Conservation (phyloP, 2,113 vertebrate genomes). For the Sigmodon hispidus region DNA sequence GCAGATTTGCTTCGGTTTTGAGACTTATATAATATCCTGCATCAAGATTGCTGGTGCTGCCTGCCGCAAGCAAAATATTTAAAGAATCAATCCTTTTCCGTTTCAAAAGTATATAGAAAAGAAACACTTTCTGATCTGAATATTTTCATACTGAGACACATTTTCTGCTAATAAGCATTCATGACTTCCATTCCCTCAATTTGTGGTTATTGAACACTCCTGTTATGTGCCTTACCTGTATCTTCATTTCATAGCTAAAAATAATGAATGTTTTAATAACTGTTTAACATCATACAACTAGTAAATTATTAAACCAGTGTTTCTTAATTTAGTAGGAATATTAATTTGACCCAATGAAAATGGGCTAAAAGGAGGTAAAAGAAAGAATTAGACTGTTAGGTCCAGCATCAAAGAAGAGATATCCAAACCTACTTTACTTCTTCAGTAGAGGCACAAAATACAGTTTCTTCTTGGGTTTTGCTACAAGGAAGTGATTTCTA, state of each 20-base stretch:
- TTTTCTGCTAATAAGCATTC: background rate
- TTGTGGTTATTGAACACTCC: background rate
- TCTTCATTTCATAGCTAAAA: background rate
- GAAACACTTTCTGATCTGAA: background rate
- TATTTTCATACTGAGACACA: background rate
- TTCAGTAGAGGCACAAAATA: background rate
- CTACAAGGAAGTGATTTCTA: background rate
- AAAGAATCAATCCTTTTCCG: background rate
- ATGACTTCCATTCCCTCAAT: background rate
- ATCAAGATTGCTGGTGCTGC: constrained; percentile 37
- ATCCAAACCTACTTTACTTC: background rate
- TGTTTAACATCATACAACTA: background rate
- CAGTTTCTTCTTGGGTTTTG: background rate
- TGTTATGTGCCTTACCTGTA: background rate
- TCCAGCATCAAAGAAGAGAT: background rate
- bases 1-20: constrained; percentile 28
- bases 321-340: background rate
- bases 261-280: background rate
- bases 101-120: background rate
- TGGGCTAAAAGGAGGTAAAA: background rate
- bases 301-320: background rate
- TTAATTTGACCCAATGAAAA: background rate
- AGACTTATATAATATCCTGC: constrained; percentile 30
- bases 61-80: constrained; percentile 7
- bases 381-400: background rate